A percentile compares a stretch with the other conserved stretches of the same genome.
Conservation (phyloP, 2,113 vertebrate genomes). For the Aegithalos caudatus region DNA sequence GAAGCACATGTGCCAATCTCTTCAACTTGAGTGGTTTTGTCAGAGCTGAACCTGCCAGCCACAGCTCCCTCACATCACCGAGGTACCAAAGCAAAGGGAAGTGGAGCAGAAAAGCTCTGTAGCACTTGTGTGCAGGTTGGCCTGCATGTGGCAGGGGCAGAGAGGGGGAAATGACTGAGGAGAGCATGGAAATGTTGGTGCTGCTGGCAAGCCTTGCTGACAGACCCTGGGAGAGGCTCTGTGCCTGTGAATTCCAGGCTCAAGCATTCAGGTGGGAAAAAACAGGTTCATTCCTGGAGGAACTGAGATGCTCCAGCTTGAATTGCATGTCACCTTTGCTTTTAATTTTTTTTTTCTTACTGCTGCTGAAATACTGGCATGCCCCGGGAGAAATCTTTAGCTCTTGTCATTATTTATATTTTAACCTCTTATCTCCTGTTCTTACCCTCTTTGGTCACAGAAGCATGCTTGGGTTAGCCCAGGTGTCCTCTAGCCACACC, state of each 20-base stretch:
- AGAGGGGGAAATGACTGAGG: background rate
- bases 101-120: background rate
- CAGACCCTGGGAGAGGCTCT: background rate
- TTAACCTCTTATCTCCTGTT: background rate
- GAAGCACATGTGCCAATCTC: background rate
- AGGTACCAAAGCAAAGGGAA: background rate
- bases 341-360: background rate
- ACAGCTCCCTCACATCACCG: background rate
- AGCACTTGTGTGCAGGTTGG: background rate
- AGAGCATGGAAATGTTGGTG: background rate
- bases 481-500: background rate
- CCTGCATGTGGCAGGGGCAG: rapidly evolving
- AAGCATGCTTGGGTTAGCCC: background rate
- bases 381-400: background rate
- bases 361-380: background rate
- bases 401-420: background rate
- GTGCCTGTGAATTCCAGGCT: background rate
- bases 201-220: background rate
- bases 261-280: background rate
- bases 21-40: background rate
- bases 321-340: background rate
- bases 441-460: background rate
- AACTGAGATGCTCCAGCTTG: background rate
- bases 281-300: background rate
- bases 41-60: background rate